Conservation (phyloP, 2,113 vertebrate species). For the Python bivittatus region DNA sequence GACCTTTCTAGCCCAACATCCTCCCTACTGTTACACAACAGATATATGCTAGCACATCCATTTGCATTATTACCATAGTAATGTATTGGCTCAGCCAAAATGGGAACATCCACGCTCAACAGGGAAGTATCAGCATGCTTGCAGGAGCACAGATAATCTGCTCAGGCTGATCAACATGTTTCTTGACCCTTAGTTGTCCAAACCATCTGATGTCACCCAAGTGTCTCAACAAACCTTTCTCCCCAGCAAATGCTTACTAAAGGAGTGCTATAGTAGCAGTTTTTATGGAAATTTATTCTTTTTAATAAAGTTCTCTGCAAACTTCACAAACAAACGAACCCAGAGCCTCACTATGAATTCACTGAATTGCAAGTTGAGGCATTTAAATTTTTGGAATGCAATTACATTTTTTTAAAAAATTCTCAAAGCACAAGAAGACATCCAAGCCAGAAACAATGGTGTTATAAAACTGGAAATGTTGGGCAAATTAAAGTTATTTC, state of each 20-base stretch:
- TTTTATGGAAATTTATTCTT: conserved; percentile 63
- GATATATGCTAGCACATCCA: too few relatives aligned
- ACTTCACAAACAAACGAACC: conserved; percentile 48
- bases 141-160: too few relatives aligned
- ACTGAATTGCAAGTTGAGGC: conserved; percentile 54
- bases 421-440: conserved; percentile 27
- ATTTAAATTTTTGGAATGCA: conserved; percentile 32
- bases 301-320: conserved; percentile 61
- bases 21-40: background rate
- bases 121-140: too few relatives aligned
- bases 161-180: too few relatives aligned
- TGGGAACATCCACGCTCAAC: too few relatives aligned
- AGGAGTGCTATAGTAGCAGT: conserved; percentile 45
- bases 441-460: conserved; percentile 25
- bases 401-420: conserved; percentile 7
- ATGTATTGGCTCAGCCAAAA: too few relatives aligned
- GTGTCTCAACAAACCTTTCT: conserved; percentile 42
- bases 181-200: background rate
- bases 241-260: background rate
- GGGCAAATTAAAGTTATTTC: conserved; percentile 7
- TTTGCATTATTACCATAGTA: too few relatives aligned
- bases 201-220: conserved; percentile 54
- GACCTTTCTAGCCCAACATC: background rate
- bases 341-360: conserved; percentile 42
- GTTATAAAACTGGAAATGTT: conserved; percentile 30